phyloP scores from a whole-genome alignment of 2,888 invertebrate species.

The Rhingia campestris region DNA sequence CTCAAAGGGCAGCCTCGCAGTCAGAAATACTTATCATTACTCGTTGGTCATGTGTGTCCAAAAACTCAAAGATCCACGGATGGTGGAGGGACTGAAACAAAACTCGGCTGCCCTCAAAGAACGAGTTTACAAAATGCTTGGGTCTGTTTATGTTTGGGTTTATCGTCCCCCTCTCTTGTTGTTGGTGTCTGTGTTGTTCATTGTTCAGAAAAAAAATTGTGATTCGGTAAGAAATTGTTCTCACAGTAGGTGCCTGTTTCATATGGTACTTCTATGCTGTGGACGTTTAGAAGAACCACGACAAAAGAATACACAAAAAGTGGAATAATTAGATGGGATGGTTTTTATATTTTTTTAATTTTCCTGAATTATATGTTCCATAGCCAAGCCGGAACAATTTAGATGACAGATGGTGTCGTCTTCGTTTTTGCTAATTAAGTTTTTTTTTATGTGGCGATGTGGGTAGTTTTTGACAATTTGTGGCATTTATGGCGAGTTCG shows the following conservation, averaged over 20 bases:
- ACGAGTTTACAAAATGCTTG: conserved; percentile 30
- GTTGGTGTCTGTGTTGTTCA: conserved; percentile 19
- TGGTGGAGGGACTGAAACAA: not conserved
- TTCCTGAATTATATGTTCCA: conserved; percentile 9
- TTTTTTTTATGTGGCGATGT: not conserved
- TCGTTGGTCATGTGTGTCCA: conserved; percentile 29
- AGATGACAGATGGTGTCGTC: conserved; percentile 50
- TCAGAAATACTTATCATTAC: conserved; percentile 34
- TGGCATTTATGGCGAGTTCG: conserved; percentile 13
- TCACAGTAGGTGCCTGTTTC: conserved; percentile 56
- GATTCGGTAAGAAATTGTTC: conserved; percentile 50
- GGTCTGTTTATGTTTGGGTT: conserved; percentile 29
- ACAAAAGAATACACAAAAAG: not conserved
- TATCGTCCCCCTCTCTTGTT: conserved; percentile 1
- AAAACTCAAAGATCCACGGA: not conserved
- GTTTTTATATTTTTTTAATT: not conserved
- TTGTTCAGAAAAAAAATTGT: conserved; percentile 13
- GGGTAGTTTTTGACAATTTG: conserved; percentile 15
- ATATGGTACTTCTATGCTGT: conserved; percentile 24
- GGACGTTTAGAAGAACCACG: conserved; percentile 2
- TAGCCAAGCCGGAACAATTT: conserved; percentile 21
- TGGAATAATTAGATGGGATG: conserved; percentile 30
- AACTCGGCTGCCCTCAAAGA: conserved; percentile 14
- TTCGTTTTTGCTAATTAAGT: conserved; percentile 26
- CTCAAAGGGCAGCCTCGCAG: conserved; percentile 25